Evolutionary conservation across 2,113 vertebrate genomes (phyloP).

Genomic region (Arizona elegans): DNA sequence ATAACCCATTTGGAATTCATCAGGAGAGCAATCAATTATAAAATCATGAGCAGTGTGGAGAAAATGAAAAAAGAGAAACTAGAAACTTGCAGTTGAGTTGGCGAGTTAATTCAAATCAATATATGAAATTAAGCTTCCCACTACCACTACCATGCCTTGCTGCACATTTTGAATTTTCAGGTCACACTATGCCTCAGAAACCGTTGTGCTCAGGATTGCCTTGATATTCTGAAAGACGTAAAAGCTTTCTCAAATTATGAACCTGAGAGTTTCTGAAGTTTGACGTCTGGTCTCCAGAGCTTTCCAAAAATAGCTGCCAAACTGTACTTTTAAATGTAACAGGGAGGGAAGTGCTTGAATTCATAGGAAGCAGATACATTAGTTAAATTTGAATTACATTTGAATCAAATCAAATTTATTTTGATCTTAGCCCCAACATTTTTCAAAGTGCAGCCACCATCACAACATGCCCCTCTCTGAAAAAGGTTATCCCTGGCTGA

Average conservation of each 20-base stretch:
- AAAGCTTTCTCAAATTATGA: neutral
- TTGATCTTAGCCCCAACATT: neutral
- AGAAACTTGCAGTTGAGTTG: neutral
- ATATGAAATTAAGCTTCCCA: neutral
- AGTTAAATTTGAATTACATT: neutral
- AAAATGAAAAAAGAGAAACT: slow-evolving; percentile 3
- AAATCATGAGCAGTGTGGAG: slow-evolving; percentile 19
- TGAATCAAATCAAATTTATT: neutral
- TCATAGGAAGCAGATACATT: neutral
- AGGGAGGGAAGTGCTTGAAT: neutral
- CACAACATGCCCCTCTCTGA: neutral
- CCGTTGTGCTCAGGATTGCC: too few relatives aligned
- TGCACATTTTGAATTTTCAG: neutral
- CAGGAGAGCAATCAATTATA: slow-evolving; percentile 30
- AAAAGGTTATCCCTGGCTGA: neutral
- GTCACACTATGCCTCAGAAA: neutral
- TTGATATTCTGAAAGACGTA: neutral
- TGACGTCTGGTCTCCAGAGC: neutral
- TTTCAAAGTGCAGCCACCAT: neutral
- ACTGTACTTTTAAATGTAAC: neutral
- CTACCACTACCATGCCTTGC: neutral
- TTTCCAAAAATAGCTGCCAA: neutral
- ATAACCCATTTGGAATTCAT: slow-evolving; percentile 39
- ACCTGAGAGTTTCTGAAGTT: neutral
- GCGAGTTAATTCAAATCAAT: neutral